Evolutionary conservation across 1,140 invertebrate species (phyloP), one percentile per base, ranked within the genome.

Genomic region (Sinella curviseta): DNA sequence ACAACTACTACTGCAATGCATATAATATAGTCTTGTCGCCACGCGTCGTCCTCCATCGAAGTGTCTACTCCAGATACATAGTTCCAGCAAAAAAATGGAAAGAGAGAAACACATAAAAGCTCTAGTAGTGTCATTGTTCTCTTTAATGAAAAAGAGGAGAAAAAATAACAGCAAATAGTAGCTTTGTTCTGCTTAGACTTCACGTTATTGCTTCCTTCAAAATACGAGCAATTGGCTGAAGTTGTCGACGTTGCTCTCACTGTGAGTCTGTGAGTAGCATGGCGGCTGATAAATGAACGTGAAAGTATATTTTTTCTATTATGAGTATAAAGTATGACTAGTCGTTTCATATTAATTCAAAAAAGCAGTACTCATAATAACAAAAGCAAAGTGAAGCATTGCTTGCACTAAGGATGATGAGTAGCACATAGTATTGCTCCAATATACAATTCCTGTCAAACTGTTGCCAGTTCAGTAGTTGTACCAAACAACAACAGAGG

Each of bases 81-180:
- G 57, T 26, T n/a, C 4, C 3, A 17, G 57, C 8, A 26, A 48
- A 48, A 26, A 60, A 60, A 60, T 20, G 39, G 20, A 48, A 20
- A 48, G 39, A 48, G 39, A 26, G 57, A 60, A 60, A 26, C 57
- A 60, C 57, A 60, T 60, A 60, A 60, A 60, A 60, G 14, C 14
- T 60, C 24, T 60, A 26, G n/a, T n/a, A n/a, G 57, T 60, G 57
- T 60, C 14, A 60, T 60, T 60, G 57, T 60, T 60, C 57, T 60
- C 8, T 26, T 26, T 60, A 60, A 60, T 60, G 57, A 60, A 60
- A 60, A 60, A 60, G 24, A 26, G 57, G 24, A 26, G 57, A 60
- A 60, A 60, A 17, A 60, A n/a, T 3, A 48, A 48, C 12, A 14
- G 24, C 57, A 60, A 17, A 48, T 17, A 26, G 24, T 16, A 14